Evolutionary conservation across 2,888 invertebrate genomes (phyloP), one percentile per base, ranked within the genome.

Genomic region (Dascillus cervinus): DNA sequence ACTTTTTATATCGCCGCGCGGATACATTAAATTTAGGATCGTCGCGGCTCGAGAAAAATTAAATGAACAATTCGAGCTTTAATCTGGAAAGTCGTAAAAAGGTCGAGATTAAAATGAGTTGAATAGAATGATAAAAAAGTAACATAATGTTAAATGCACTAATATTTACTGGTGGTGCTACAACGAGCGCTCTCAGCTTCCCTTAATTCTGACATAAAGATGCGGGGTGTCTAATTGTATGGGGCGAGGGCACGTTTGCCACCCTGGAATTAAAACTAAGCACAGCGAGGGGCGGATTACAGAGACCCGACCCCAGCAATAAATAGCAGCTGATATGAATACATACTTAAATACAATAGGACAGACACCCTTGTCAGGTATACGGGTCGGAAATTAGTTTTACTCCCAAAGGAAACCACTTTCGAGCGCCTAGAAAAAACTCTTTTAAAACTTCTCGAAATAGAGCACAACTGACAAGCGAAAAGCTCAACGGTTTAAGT

Each of bases 231-330:
- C 49, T 55, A 56, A 56, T 56, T 52, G 53, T 50, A 45, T 42
- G 42, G 46, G 49, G 48, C 42, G 35, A 44, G 37, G 47, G 47
- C 43, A 47, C 46, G 49, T 49, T 51, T 47, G 44, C 47, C 51
- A 55, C 52, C 52, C 54, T 43, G 43, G 49, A 52, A 55, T 56
- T 55, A 53, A 53, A 56, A 53, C 50, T 49, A 46, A 53, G 46
- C 47, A 35, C 52, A 42, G 46, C 46, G 33, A 44, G 53, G 52
- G 47, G 47, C 40, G 47, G 43, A 48, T 47, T 46, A 50, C n/a
- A n/a, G 43, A 40, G 47, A 39, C 30, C 31, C 40, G 29, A 43
- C 49, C 49, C 47, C 35, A 22, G 40, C 43, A 45, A 50, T 49
- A 50, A 49, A 52, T 50, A 51, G 47, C 47, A 51, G 52, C 52